Evolutionary conservation across 1,140 invertebrate species (phyloP).

Genomic region (Drosophila elegans): DNA sequence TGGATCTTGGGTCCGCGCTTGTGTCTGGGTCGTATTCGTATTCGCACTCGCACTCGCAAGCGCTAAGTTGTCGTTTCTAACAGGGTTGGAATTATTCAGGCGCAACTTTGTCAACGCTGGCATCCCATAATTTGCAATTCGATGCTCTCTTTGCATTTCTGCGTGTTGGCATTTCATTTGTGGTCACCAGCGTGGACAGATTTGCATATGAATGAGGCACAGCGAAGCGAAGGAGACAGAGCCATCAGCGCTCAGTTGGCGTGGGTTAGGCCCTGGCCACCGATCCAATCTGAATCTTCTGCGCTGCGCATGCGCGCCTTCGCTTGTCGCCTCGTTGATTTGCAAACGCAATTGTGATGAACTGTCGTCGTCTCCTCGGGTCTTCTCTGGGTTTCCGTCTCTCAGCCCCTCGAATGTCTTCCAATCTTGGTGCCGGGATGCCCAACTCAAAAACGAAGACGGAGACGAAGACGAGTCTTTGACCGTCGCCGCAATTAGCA

Average conservation of each 20-base stretch:
- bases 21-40: slow-evolving; percentile 29
- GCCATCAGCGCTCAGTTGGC: slow-evolving; percentile 13
- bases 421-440: slow-evolving; percentile 5
- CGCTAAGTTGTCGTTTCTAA: slow-evolving; percentile 29
- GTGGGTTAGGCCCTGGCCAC: slow-evolving; percentile 30
- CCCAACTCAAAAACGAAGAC: slow-evolving; percentile 13
- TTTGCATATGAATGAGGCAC: slow-evolving; percentile 78
- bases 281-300: slow-evolving; percentile 21
- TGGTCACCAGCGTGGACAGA: slow-evolving; percentile 58
- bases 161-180: slow-evolving; percentile 83
- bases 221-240: slow-evolving; percentile 12
- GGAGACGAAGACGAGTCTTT: slow-evolving; percentile 60
- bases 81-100: slow-evolving; percentile 54
- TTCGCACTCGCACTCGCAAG: slow-evolving; percentile 17
- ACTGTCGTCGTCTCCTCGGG: slow-evolving; percentile 52
- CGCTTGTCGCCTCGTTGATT: slow-evolving; percentile 53
- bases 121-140: slow-evolving; percentile 75
- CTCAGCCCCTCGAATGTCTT: neutral
- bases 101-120: slow-evolving; percentile 55
- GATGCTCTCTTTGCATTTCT: slow-evolving; percentile 82
- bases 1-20: slow-evolving; percentile 2
- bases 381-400: slow-evolving; percentile 9
- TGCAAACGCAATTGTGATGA: slow-evolving; percentile 74
- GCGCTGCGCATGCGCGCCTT: slow-evolving; percentile 49
- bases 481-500: slow-evolving; percentile 82